phyloP scores from a whole-genome alignment of 2,113 vertebrate genomes.

The Protomyctophum bolini region DNA sequence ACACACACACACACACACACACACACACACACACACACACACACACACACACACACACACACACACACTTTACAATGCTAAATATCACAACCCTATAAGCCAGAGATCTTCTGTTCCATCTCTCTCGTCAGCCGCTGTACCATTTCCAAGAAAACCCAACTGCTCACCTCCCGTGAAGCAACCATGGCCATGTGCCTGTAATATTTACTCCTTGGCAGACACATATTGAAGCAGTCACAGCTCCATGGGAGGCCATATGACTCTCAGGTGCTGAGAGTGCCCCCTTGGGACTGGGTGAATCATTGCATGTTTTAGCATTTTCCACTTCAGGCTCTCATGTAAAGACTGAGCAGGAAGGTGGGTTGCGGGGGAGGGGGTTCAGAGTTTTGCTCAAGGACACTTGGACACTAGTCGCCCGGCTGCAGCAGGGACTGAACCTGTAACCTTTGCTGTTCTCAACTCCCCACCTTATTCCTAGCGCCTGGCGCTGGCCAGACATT shows the following conservation, averaged over 20 bases:
- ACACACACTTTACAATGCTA: too few species aligned
- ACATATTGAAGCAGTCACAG: slow-evolving; percentile 57
- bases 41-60: not conserved
- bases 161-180: slow-evolving; percentile 62
- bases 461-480: slow-evolving; percentile 20
- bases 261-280: slow-evolving; percentile 66
- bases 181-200: slow-evolving; percentile 60
- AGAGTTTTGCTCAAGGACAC: too few species aligned
- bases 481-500: slow-evolving; percentile 9
- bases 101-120: slow-evolving; percentile 35
- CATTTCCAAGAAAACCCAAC: slow-evolving; percentile 39
- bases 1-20: not conserved
- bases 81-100: not conserved
- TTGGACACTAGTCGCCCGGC: too few species aligned
- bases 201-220: slow-evolving; percentile 67
- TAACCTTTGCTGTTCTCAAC: too few species aligned
- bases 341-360: too few species aligned
- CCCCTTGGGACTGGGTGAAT: slow-evolving; percentile 69
- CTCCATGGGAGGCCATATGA: slow-evolving; percentile 14
- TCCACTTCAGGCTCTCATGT: too few species aligned
- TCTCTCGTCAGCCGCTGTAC: slow-evolving; percentile 17
- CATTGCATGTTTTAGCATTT: slow-evolving; percentile 21
- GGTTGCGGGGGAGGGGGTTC: too few species aligned
- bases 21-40: not conserved
- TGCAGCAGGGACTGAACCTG: too few species aligned